Percentiles rank a stretch among this genome's conserved stretches.
Evolutionary conservation across 2,888 invertebrate genomes (phyloP).

Genomic region (Metellina segmentata): DNA sequence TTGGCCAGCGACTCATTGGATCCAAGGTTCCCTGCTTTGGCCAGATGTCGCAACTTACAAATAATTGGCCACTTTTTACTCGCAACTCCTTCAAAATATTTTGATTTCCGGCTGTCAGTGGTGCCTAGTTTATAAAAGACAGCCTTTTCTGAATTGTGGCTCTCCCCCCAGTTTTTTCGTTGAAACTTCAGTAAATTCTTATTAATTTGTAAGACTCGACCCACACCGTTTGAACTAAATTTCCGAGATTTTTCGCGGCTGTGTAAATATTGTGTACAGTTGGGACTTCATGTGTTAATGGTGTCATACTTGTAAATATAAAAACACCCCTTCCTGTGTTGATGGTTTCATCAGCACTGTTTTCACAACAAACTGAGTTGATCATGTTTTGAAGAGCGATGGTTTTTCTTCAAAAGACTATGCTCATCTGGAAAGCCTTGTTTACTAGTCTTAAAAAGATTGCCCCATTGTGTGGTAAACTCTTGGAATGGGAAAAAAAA

Average conservation of each 20-base stretch:
- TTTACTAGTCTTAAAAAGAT: constrained; percentile 68
- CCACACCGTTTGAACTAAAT: not conserved
- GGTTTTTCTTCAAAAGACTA: constrained; percentile 71
- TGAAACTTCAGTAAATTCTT: not conserved
- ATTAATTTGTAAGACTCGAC: not conserved
- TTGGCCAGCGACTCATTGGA: not conserved
- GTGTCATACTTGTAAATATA: constrained; percentile 76
- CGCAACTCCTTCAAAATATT: not conserved
- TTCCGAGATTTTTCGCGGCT: constrained; percentile 67
- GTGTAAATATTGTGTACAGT: constrained; percentile 73
- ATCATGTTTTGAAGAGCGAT: constrained; percentile 74
- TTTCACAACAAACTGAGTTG: constrained; percentile 40
- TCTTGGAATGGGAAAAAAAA: not conserved
- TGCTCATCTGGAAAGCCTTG: constrained; percentile 63
- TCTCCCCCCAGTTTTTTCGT: not conserved
- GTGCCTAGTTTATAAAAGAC: constrained; percentile 28
- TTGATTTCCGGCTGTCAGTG: constrained; percentile 24
- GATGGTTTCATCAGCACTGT: constrained; percentile 71
- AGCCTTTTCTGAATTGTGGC: not conserved
- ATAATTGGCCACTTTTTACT: not conserved
- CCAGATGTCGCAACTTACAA: not conserved
- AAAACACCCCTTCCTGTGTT: constrained; percentile 49
- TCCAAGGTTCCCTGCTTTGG: not conserved
- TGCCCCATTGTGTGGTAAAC: not conserved
- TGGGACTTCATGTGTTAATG: constrained; percentile 67